Conservation (phyloP, 2,797 vertebrate genomes). For the Pempheris klunzingeri region DNA sequence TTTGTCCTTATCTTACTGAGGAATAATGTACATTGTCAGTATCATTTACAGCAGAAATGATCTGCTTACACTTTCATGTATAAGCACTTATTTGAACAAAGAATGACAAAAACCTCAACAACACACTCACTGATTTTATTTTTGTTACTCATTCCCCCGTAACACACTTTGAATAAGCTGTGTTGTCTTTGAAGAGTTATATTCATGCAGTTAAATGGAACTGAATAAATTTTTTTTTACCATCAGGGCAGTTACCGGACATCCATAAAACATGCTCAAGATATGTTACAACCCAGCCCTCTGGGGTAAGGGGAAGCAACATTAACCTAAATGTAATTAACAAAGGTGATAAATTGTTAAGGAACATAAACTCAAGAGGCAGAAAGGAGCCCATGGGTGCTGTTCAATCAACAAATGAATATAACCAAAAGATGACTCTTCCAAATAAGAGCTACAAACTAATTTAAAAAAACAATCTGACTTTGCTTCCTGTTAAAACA, state of each 20-base stretch:
- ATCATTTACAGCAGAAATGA: slow-evolving; percentile 24
- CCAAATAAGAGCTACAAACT: too few species aligned
- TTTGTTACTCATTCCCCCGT: slow-evolving; percentile 5
- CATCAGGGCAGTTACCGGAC: too few species aligned
- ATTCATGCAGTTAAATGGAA: background rate
- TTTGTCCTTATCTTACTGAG: slow-evolving; percentile 27
- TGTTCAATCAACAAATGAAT: too few species aligned
- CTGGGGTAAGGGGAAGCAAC: too few species aligned
- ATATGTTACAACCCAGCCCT: too few species aligned
- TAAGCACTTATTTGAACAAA: slow-evolving; percentile 9
- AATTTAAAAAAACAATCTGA: too few species aligned
- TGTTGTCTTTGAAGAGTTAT: background rate
- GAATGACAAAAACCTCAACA: background rate
- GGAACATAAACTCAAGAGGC: too few species aligned
- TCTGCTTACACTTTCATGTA: background rate
- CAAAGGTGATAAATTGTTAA: too few species aligned
- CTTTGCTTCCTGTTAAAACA: too few species aligned
- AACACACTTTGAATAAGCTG: background rate
- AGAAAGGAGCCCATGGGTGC: too few species aligned
- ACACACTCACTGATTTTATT: background rate
- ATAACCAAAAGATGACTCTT: too few species aligned
- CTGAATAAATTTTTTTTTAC: background rate
- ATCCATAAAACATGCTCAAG: background rate
- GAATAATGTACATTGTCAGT: slow-evolving; percentile 49
- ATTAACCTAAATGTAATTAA: too few species aligned